Conservation (phyloP, 2,113 vertebrate species). For the Phaetusa simplex region DNA sequence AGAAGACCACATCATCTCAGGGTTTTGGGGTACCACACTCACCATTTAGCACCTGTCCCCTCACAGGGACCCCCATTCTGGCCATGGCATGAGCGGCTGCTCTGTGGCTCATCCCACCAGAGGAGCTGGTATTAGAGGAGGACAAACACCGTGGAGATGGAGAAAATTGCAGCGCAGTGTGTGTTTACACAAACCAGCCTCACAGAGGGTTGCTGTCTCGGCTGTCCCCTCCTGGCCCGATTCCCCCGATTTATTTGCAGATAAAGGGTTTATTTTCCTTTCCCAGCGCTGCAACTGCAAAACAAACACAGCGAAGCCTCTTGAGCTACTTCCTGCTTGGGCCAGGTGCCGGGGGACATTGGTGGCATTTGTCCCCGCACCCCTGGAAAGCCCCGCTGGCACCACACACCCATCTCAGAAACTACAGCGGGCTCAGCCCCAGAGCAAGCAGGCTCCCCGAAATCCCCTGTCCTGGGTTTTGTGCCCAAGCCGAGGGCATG, state of each 20-base stretch:
- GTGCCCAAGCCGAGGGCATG: neutral
- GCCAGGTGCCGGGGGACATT: neutral
- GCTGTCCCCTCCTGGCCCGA: neutral
- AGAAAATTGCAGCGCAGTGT: rapidly evolving
- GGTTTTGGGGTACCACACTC: rapidly evolving
- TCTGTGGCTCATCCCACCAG: rapidly evolving
- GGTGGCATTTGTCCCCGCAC: rapidly evolving
- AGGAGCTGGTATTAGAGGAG: neutral
- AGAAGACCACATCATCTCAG: neutral
- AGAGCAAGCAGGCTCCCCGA: rapidly evolving
- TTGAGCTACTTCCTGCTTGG: neutral
- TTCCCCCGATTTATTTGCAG: neutral
- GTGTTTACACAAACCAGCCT: neutral
- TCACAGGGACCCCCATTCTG: neutral
- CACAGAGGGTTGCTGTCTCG: rapidly evolving
- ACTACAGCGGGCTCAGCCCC: neutral
- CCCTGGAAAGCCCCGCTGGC: neutral
- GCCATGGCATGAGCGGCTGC: rapidly evolving
- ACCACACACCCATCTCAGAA: rapidly evolving
- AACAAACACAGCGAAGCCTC: neutral
- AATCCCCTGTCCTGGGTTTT: neutral
- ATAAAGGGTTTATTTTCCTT: conserved; percentile 42
- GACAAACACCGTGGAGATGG: rapidly evolving
- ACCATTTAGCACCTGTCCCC: neutral
- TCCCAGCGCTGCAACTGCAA: neutral